phyloP scores from a whole-genome alignment of 2,797 vertebrate genomes.

The Sebastes diaconus region DNA sequence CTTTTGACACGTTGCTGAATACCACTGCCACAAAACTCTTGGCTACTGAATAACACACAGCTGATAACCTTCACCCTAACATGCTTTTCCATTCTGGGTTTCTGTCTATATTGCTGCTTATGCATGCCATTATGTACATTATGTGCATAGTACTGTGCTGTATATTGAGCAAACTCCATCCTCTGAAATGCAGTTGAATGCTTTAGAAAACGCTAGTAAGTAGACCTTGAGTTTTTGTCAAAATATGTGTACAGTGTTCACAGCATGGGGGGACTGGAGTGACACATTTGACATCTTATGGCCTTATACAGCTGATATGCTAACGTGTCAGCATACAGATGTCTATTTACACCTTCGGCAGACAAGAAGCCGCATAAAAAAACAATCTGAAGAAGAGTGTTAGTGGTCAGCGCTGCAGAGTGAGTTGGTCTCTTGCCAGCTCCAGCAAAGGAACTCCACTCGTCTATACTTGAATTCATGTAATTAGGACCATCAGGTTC shows the following conservation, averaged over 20 bases:
- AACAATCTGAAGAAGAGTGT: neutral
- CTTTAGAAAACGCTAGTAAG: neutral
- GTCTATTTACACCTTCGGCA: neutral
- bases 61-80: neutral
- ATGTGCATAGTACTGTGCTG: no score
- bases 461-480: slow-evolving; percentile 9
- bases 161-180: neutral
- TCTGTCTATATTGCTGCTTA: neutral
- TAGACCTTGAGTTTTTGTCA: neutral
- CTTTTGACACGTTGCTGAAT: neutral
- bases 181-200: neutral
- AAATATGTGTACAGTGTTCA: neutral
- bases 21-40: neutral
- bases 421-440: neutral
- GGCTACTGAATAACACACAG: neutral
- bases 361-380: neutral
- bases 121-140: neutral
- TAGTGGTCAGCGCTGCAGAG: neutral
- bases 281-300: neutral
- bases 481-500: neutral
- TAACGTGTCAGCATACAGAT: neutral
- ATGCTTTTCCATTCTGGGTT: neutral
- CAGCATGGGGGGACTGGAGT: neutral
- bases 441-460: neutral
- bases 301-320: neutral